A percentile compares a stretch with the other conserved stretches of the same genome.
phyloP scores from a whole-genome alignment of 1,140 invertebrate genomes.

The Geopemphigus sp. region DNA sequence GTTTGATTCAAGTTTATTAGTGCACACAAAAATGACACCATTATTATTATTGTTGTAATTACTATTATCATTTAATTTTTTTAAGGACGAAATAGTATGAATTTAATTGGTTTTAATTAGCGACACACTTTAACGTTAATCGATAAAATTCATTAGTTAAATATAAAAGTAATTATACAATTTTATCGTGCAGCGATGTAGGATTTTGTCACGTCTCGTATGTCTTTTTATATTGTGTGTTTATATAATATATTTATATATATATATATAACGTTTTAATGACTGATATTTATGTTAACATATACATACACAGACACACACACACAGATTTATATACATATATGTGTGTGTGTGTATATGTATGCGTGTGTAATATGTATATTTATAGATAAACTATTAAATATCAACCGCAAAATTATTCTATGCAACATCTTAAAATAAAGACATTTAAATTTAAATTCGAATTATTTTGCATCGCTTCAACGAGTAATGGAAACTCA shows the following conservation, averaged over 20 bases:
- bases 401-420: background rate
- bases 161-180: background rate
- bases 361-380: too few species aligned
- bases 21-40: background rate
- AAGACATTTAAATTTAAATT: background rate
- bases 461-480: too few species aligned
- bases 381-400: background rate
- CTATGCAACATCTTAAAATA: background rate
- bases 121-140: background rate
- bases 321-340: too few species aligned
- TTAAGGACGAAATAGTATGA: background rate
- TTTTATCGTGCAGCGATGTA: background rate
- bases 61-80: too few species aligned
- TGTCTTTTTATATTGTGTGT: background rate
- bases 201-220: background rate
- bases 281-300: constrained; percentile 26
- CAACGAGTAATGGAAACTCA: too few species aligned
- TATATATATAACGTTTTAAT: constrained; percentile 5
- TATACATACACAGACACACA: too few species aligned
- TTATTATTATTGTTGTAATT: constrained; percentile 10
- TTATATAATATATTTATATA: background rate
- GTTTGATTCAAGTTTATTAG: background rate
- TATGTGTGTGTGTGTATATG: too few species aligned
- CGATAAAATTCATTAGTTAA: constrained; percentile 9
- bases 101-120: background rate